A percentile compares a stretch with the other conserved stretches of the same genome.
Conservation (phyloP, 2,797 vertebrate genomes). For the Melopsittacus undulatus region DNA sequence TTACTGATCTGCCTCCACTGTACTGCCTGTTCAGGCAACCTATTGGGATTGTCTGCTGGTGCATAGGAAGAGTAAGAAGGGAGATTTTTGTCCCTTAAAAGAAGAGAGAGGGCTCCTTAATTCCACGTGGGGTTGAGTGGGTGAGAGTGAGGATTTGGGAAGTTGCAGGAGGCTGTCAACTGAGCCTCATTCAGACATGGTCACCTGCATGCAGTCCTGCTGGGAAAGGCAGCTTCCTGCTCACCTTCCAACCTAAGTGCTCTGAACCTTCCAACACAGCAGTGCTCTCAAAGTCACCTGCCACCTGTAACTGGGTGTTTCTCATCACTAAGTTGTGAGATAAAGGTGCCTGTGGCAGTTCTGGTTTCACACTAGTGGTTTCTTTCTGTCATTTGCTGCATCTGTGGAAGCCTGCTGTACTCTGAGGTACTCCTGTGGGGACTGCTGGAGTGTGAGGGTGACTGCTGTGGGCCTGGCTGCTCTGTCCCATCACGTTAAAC, state of each 20-base stretch:
- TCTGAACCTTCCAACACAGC: rapidly evolving
- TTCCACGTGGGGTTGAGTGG: not conserved
- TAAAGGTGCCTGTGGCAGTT: not conserved
- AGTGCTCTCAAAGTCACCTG: not conserved
- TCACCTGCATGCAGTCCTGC: rapidly evolving
- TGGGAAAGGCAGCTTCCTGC: not conserved
- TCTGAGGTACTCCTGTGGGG: rapidly evolving
- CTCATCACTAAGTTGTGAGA: rapidly evolving
- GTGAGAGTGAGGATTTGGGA: not conserved
- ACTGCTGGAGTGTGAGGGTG: not conserved
- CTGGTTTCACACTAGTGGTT: not conserved
- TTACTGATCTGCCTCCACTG: not conserved
- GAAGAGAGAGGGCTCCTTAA: not conserved
- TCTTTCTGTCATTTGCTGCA: not conserved
- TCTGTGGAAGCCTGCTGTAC: not conserved
- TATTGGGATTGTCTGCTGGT: not conserved
- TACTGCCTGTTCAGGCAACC: not conserved
- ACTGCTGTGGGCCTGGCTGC: not conserved
- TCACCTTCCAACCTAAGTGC: not conserved
- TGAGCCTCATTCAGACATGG: rapidly evolving
- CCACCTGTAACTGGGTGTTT: rapidly evolving
- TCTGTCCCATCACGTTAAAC: not conserved
- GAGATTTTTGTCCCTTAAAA: not conserved
- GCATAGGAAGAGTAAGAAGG: not conserved
- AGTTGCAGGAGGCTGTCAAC: not conserved